Conservation (phyloP, 2,113 vertebrate genomes). For the Prinia subflava region DNA sequence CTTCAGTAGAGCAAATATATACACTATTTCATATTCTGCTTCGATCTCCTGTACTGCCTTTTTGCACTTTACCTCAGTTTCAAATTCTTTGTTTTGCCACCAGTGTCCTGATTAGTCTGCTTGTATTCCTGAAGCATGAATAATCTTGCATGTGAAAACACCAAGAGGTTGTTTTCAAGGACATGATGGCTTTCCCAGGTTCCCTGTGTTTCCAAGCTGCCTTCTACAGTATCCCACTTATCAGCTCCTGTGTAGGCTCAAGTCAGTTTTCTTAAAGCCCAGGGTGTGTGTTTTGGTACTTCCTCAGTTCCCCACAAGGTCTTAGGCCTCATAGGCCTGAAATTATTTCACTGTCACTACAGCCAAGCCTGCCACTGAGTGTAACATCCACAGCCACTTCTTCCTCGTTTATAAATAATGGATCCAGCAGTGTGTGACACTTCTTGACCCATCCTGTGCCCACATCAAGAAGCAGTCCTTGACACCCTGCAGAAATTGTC, state of each 20-base stretch:
- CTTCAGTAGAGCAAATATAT: neutral
- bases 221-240: neutral
- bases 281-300: neutral
- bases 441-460: neutral
- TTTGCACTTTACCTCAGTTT: neutral
- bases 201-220: neutral
- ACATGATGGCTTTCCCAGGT: neutral
- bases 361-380: neutral
- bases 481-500: neutral
- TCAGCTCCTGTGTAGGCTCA: neutral
- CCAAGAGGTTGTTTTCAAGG: neutral
- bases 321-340: neutral
- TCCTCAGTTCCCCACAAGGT: neutral
- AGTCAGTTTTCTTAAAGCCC: neutral
- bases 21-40: neutral
- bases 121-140: neutral
- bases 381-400: neutral
- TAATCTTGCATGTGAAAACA: neutral
- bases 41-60: neutral
- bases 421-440: neutral
- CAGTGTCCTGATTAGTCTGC: neutral
- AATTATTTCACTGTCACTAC: neutral
- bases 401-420: neutral
- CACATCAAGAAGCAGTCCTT: neutral
- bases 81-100: neutral